phyloP scores from a whole-genome alignment of 2,797 vertebrate genomes.

The Gadopsis marmoratus region DNA sequence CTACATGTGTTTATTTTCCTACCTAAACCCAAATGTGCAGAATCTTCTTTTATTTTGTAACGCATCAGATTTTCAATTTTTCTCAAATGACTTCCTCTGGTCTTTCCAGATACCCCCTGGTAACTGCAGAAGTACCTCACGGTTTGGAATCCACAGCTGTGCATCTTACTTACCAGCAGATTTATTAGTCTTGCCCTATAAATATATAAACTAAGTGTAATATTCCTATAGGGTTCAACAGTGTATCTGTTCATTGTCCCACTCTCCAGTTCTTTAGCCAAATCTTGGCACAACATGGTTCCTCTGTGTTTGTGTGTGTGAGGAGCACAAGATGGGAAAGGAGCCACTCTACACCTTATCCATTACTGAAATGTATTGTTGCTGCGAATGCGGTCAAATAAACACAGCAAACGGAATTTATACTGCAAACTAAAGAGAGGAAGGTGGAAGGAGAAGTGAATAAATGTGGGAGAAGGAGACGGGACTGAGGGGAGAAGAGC shows the following conservation, averaged over 20 bases:
- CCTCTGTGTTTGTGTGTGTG: constrained; percentile 19
- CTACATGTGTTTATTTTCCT: not conserved
- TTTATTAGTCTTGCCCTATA: not conserved
- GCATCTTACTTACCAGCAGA: not conserved
- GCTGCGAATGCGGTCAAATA: constrained; percentile 30
- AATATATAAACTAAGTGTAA: not conserved
- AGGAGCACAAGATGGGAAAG: not conserved
- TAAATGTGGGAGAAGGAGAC: constrained; percentile 46
- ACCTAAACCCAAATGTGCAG: not conserved
- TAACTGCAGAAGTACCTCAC: not conserved
- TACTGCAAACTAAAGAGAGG: constrained; percentile 10
- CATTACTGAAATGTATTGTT: constrained; percentile 30
- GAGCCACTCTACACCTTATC: not conserved
- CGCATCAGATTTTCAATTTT: not conserved
- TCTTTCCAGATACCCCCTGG: not conserved
- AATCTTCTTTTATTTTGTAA: not conserved
- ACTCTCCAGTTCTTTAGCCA: constrained; percentile 41
- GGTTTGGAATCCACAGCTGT: not conserved
- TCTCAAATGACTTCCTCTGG: not conserved
- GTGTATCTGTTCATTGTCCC: not conserved
- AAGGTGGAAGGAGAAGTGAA: constrained; percentile 42
- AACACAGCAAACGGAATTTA: constrained; percentile 9
- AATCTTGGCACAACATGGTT: constrained; percentile 47
- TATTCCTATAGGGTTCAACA: not conserved
- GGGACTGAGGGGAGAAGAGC: constrained; percentile 34